These are phyloP conservation scores for Tiliqua scincoides DNA, from an alignment of 2,113 vertebrate species.

Conservation along the genomic window DNA sequence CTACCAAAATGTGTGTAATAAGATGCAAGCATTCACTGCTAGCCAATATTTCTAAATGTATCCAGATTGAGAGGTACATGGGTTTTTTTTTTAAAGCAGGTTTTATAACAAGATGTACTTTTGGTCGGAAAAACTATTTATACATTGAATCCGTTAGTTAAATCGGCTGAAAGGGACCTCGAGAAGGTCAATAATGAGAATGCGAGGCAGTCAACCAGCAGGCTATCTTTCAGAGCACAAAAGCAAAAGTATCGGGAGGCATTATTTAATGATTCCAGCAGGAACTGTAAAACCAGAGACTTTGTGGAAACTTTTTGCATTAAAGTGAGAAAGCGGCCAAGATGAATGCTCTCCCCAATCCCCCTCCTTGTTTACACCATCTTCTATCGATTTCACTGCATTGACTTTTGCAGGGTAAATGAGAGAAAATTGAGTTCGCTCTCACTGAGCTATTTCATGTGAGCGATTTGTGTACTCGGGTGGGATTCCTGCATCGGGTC, in stretches of 20 bases:
- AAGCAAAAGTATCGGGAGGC: background rate
- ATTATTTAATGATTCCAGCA: constrained; percentile 35
- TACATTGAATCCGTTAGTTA: constrained; percentile 54
- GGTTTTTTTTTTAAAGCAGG: background rate
- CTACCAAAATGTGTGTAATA: background rate
- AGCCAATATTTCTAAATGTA: constrained; percentile 39
- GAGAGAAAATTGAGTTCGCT: constrained; percentile 17
- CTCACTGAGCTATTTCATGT: constrained; percentile 6
- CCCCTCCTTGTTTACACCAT: background rate
- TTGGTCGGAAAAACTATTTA: constrained; percentile 56
- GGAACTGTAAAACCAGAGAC: background rate
- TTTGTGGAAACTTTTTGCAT: constrained; percentile 19
- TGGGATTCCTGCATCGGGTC: background rate
- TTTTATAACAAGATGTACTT: constrained; percentile 27
- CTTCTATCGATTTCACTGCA: constrained; percentile 4
- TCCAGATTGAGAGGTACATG: background rate
- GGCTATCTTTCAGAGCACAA: constrained; percentile 28
- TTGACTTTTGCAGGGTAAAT: constrained; percentile 17
- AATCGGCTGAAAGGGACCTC: constrained; percentile 41
- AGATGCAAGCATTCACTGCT: constrained; percentile 26
- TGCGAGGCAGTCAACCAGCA: constrained; percentile 36
- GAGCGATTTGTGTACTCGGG: background rate
- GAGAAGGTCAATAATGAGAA: constrained; percentile 49
- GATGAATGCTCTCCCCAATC: background rate
- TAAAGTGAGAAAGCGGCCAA: background rate